Evolutionary conservation across 2,888 invertebrate species (phyloP).

Genomic region (Brachyopa scutellaris): DNA sequence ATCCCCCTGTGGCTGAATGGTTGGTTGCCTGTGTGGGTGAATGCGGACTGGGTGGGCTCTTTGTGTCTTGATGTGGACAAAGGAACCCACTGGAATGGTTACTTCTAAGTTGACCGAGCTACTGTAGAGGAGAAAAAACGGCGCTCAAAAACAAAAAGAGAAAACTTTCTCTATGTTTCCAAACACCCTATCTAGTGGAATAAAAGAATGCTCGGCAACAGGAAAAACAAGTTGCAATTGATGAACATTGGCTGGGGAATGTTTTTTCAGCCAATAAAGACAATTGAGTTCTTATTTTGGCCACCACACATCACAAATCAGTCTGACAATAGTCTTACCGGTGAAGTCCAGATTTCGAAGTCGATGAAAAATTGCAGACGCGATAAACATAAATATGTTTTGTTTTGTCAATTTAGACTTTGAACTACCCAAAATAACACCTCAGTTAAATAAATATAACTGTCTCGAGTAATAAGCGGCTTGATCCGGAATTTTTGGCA

Average conservation of each 20-base stretch:
- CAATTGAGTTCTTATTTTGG: background rate
- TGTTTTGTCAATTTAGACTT: background rate
- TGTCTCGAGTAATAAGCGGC: background rate
- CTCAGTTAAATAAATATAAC: background rate
- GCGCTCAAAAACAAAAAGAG: no score
- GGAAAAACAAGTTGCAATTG: background rate
- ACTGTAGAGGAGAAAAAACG: no score
- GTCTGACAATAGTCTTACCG: background rate
- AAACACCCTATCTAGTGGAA: slow-evolving; percentile 28
- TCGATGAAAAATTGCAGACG: slow-evolving; percentile 10
- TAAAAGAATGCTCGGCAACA: slow-evolving; percentile 12
- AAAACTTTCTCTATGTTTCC: slow-evolving; percentile 15
- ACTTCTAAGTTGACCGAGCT: no score
- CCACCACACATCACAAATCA: slow-evolving; percentile 19
- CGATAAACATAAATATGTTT: slow-evolving; percentile 1
- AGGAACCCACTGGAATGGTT: no score
- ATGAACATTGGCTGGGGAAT: background rate
- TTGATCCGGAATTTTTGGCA: background rate
- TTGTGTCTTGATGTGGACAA: no score
- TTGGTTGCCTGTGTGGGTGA: no score
- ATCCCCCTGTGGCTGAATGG: no score
- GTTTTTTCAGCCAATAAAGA: slow-evolving; percentile 3
- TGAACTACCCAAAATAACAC: slow-evolving; percentile 3
- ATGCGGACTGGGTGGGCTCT: no score
- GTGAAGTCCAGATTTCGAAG: background rate